These are phyloP conservation scores for Melieria crassipennis DNA, from an alignment of 2,888 invertebrate species.

Conservation along the genomic window DNA sequence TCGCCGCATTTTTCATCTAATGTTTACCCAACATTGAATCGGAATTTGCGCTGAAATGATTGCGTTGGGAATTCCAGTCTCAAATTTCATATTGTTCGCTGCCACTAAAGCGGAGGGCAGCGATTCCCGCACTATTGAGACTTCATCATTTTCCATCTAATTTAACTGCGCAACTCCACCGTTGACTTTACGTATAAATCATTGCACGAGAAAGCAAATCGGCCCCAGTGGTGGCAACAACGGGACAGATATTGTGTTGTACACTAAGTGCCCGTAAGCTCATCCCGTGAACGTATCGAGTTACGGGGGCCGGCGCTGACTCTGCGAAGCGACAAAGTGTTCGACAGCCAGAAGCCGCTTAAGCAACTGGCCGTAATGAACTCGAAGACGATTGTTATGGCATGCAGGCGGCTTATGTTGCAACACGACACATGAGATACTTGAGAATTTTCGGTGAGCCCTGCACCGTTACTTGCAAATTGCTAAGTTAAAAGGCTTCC, in stretches of 20 bases:
- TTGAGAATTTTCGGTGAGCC: conserved; percentile 50
- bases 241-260: background rate
- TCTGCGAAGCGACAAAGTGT: conserved; percentile 42
- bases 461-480: background rate
- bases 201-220: conserved; percentile 37
- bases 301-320: background rate
- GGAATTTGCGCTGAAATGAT: conserved; percentile 15
- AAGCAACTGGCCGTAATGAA: conserved; percentile 43
- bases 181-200: conserved; percentile 49
- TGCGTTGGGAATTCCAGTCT: conserved; percentile 18
- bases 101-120: no score
- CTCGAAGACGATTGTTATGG: conserved; percentile 36
- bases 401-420: conserved; percentile 42
- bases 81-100: no score
- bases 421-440: conserved; percentile 54
- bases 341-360: conserved; percentile 61
- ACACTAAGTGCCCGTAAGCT: background rate
- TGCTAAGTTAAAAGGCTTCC: background rate
- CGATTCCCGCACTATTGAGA: conserved; percentile 39
- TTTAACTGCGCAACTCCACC: conserved; percentile 48
- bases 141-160: conserved; percentile 48
- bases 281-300: background rate
- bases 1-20: background rate
- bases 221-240: background rate
- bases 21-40: conserved; percentile 20